Evolutionary conservation across 2,888 invertebrate genomes (phyloP), one percentile per base, ranked within the genome.

Genomic region (Stenurella melanura): DNA sequence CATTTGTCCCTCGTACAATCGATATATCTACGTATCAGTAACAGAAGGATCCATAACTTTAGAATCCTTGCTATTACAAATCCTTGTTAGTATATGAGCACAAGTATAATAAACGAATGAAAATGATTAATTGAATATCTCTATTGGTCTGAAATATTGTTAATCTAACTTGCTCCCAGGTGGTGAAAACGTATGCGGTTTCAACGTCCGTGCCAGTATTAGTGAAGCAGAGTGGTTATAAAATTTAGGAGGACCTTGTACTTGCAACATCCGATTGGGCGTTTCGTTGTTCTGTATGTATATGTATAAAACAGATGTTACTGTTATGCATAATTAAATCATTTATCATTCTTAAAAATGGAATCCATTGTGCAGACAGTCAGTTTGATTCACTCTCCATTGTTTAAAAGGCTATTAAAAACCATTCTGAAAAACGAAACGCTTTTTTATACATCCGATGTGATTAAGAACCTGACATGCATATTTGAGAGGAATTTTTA

Each of bases 251-350:
- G 61, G 54, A 30, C 61, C 60, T 56, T 54, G 38, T 54, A 26
- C 50, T 50, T n/a, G n/a, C n/a, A 50, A 50, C 50, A 50, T 42
- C 42, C 42, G 42, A 42, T 50, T n/a, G 50, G 12, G 19, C 42
- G 60, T 61, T 71, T 61, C 69, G 15, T n/a, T 63, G 17, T 63
- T 69, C 74, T 26, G 54, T 60, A 18, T 69, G 63, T 50, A 74
- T 63, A 21, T 78, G 76, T 76, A 77, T 75, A 78, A 79, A 81
- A 76, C 78, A 79, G 79, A 81, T 79, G 81, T 78, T 79, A 74
- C 81, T 81, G 78, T 77, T 81, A 77, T 79, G 77, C 81, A 81
- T 81, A 81, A 78, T 79, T 79, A 78, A 74, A 64, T 57, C 79
- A 81, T 81, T 79, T 81, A 79, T 81, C 80, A 80, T 80, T 79